Conservation (phyloP, 2,888 invertebrate genomes). For the Julus scanicus region DNA sequence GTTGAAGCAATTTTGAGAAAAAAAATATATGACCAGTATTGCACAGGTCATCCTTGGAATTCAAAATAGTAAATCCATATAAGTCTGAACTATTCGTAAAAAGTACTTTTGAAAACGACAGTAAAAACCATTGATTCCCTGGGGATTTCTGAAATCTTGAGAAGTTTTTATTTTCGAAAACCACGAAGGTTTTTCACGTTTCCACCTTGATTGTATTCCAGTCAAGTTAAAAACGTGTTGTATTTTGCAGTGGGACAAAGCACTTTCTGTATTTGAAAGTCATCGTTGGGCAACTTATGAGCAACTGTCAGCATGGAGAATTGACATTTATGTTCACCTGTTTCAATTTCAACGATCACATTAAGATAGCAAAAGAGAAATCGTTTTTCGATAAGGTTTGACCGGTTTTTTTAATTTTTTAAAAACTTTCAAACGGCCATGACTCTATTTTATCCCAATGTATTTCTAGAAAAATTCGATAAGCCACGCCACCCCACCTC, state of each 20-base stretch:
- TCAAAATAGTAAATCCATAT: too few species aligned
- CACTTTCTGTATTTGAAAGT: background rate
- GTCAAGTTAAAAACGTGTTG: background rate
- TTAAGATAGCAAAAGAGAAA: background rate
- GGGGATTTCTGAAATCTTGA: background rate
- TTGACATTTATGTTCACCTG: background rate
- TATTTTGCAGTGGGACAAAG: background rate
- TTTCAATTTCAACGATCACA: background rate
- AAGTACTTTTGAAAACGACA: background rate
- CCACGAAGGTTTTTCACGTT: background rate
- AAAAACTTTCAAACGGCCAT: background rate
- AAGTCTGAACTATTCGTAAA: too few species aligned
- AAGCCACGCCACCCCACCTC: slow-evolving; percentile 7
- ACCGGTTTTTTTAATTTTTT: background rate
- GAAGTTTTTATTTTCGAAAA: background rate
- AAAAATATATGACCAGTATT: too few species aligned
- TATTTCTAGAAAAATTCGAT: slow-evolving; percentile 13
- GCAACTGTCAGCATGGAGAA: background rate
- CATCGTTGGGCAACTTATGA: background rate
- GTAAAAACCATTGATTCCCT: background rate
- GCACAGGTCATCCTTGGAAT: too few species aligned
- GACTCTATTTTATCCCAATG: background rate
- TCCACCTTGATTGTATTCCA: background rate
- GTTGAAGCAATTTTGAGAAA: too few species aligned
- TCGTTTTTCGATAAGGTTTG: background rate